These are phyloP conservation scores for Carettochelys insculpta DNA, from an alignment of 2,113 vertebrate genomes.

Conservation along the genomic window DNA sequence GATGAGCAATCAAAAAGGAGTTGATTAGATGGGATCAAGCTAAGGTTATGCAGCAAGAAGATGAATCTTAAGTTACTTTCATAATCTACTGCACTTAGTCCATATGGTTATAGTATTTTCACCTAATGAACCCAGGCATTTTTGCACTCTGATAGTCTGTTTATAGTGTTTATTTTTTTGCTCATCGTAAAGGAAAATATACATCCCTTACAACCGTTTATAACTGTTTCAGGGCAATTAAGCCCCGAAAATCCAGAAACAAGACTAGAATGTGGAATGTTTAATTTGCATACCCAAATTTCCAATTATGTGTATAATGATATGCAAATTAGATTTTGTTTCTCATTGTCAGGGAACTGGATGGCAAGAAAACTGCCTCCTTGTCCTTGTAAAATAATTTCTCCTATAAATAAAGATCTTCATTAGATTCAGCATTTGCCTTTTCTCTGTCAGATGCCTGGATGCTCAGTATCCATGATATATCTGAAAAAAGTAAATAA, in stretches of 20 bases:
- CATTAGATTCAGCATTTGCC: not conserved
- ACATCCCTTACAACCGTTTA: constrained; percentile 12
- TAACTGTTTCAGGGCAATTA: constrained; percentile 28
- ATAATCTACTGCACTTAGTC: not conserved
- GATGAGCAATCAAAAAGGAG: not conserved
- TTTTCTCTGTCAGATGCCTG: not conserved
- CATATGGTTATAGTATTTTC: not conserved
- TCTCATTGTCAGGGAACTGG: constrained; percentile 4
- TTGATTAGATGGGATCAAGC: not conserved
- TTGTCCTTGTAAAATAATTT: not conserved
- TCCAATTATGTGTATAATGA: constrained; percentile 20
- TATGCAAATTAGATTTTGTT: constrained; percentile 36
- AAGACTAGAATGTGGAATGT: not conserved
- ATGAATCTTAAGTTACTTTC: not conserved
- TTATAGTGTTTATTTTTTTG: constrained; percentile 20
- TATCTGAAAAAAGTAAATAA: not conserved
- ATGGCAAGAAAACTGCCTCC: not conserved
- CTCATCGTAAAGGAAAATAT: constrained; percentile 14
- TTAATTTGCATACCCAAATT: constrained; percentile 27
- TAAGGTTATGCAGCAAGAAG: not conserved
- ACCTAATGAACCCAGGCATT: not conserved
- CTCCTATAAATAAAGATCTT: not conserved
- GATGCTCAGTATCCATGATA: not conserved
- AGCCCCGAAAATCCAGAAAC: constrained; percentile 27
- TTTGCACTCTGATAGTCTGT: not conserved